Base-by-base conservation (phyloP, 2,113 vertebrate species). In the Myrmecophaga tridactyla region DNA sequence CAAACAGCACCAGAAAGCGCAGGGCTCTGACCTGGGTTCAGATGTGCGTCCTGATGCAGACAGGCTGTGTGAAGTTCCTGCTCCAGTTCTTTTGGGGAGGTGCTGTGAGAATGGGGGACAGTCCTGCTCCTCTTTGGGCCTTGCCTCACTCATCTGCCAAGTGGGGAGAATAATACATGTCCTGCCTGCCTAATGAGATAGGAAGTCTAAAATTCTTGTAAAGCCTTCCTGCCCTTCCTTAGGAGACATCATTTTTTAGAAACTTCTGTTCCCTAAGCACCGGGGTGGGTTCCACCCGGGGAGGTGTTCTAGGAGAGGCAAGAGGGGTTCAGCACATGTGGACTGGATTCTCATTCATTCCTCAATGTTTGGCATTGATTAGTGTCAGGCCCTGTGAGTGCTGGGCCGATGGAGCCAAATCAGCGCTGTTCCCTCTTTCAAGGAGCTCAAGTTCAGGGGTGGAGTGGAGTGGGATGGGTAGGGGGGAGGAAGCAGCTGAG, bases 131-230 rank as follows among this genome's bases (percentile, higher is more conserved):
- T 93, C 27, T 82, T 73, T 72, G 69, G 20, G 62, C 34, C 72
- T 96, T 85, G 77, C 85, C 46, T 92, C 83, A 85, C 29, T 27
- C 34, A 92, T 56, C 70, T 85, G 12, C 81, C 27, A 77, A 93
- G 25, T 65, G 75, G 53, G 29, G 36, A 91, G 75, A 91, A 21
- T 53, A 58, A 46, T 72, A 43, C 80, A 51, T 91, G 51, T 82
- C 56, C 29, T 73, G 72, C n/a, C 56, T 60, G 53, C 56, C 43
- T 27, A n/a, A 31, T 31, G 86, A 89, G 67, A 39, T 20, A 78
- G 48, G 48, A 75, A 14, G 43, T 70, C 78, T 77, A 39, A 81
- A 94, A 88, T 36, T 25, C 31, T 81, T 8, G 56, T 43, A 39
- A 31, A 84, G 27, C 6, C 56, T 53, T 39, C 25, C 8, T 80